Conservation (phyloP, 1,140 invertebrate species). For the Leguminivora glycinivorella region DNA sequence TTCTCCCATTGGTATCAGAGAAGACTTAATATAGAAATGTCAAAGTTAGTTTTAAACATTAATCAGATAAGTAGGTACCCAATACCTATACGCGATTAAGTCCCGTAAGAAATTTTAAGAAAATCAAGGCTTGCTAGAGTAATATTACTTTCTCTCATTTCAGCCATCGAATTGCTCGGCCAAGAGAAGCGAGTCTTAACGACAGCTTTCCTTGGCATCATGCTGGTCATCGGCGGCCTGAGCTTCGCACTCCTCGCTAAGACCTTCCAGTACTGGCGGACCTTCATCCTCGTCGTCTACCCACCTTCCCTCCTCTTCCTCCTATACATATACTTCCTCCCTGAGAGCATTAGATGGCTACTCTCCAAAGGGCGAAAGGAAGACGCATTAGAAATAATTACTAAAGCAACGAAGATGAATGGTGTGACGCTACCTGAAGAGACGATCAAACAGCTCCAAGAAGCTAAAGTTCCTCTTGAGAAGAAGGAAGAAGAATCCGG, state of each 20-base stretch:
- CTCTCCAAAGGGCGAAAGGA: constrained; percentile 84
- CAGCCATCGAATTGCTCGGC: constrained; percentile 66
- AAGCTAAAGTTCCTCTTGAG: constrained; percentile 46
- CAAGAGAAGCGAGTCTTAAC: constrained; percentile 66
- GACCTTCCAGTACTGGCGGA: constrained; percentile 66
- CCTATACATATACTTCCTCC: constrained; percentile 62
- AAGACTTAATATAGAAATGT: too few relatives aligned
- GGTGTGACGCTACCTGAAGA: constrained; percentile 81
- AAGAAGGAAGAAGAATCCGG: constrained; percentile 55
- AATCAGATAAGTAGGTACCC: too few relatives aligned
- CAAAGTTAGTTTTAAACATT: too few relatives aligned
- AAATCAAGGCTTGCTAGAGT: too few relatives aligned
- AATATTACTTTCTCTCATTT: too few relatives aligned
- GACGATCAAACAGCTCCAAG: constrained; percentile 56
- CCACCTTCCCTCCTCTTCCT: constrained; percentile 66
- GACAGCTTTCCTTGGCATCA: constrained; percentile 64
- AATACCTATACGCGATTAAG: too few relatives aligned
- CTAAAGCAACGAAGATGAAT: constrained; percentile 84
- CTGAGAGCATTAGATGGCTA: constrained; percentile 82
- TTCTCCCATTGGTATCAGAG: too few relatives aligned
- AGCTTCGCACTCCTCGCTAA: constrained; percentile 64
- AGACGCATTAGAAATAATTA: constrained; percentile 82
- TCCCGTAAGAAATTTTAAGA: too few relatives aligned
- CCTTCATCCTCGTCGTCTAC: constrained; percentile 65
- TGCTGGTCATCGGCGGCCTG: constrained; percentile 61